A percentile compares a stretch with the other conserved stretches of the same genome.
phyloP scores from a whole-genome alignment of 2,888 invertebrate species.

The Tenthredo amoena region DNA sequence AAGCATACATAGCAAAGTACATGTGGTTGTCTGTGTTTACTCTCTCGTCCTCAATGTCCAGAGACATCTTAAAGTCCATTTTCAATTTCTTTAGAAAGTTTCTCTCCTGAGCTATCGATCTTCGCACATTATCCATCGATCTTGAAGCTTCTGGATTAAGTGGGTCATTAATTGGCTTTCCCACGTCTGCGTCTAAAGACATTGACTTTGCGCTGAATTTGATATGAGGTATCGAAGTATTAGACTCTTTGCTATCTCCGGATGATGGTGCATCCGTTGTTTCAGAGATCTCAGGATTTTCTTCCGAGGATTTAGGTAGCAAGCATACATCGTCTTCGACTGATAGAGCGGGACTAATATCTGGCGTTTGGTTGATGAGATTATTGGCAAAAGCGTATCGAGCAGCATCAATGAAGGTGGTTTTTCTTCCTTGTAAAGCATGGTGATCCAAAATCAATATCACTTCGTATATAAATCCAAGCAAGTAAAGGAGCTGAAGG shows the following conservation, averaged over 20 bases:
- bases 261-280: slow-evolving; percentile 59
- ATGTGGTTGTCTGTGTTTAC: slow-evolving; percentile 81
- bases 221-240: background rate
- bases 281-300: slow-evolving; percentile 35
- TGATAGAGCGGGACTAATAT: slow-evolving; percentile 27
- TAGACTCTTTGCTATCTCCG: background rate
- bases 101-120: slow-evolving; percentile 62
- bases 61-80: slow-evolving; percentile 69
- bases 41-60: slow-evolving; percentile 69
- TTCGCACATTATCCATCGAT: slow-evolving; percentile 12
- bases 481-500: slow-evolving; percentile 83
- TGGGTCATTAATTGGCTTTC: background rate
- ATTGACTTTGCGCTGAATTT: slow-evolving; percentile 64
- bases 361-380: slow-evolving; percentile 52
- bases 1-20: slow-evolving; percentile 89
- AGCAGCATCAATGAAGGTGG: slow-evolving; percentile 71
- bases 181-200: slow-evolving; percentile 68
- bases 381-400: slow-evolving; percentile 69
- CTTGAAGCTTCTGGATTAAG: background rate
- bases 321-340: slow-evolving; percentile 33
- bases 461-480: slow-evolving; percentile 85
- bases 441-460: slow-evolving; percentile 79
- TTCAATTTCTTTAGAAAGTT: slow-evolving; percentile 71
- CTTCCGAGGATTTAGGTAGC: slow-evolving; percentile 48
- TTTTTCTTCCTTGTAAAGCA: slow-evolving; percentile 76